A percentile compares a stretch with the other conserved stretches of the same genome.
Conservation (phyloP, 2,888 invertebrate genomes). For the Sarcophaga carnaria region DNA sequence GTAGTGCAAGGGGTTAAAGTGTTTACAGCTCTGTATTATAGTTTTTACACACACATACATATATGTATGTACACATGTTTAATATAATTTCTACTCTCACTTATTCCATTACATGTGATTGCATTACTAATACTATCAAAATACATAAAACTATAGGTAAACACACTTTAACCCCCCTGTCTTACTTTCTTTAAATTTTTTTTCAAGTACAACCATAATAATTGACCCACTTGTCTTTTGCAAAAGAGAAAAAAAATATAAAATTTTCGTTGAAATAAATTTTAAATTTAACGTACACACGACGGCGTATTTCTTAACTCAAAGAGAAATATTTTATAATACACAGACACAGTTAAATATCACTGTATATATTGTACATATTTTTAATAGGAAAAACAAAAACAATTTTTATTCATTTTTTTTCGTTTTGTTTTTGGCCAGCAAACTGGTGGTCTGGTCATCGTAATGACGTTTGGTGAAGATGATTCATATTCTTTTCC, state of each 20-base stretch:
- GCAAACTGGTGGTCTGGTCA: slow-evolving; percentile 52
- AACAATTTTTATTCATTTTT: slow-evolving; percentile 11
- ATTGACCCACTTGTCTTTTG: slow-evolving; percentile 56
- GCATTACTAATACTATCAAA: too few species aligned
- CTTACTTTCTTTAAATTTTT: not conserved
- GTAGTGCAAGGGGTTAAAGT: too few species aligned
- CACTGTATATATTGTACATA: slow-evolving; percentile 13
- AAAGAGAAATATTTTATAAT: slow-evolving; percentile 25
- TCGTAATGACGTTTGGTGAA: slow-evolving; percentile 21
- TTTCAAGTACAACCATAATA: slow-evolving; percentile 24
- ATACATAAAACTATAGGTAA: too few species aligned
- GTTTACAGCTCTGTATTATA: too few species aligned
- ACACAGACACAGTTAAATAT: slow-evolving; percentile 10
- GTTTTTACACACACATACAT: too few species aligned
- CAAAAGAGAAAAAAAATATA: slow-evolving; percentile 2
- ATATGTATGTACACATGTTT: too few species aligned
- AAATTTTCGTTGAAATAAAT: not conserved
- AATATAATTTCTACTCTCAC: too few species aligned
- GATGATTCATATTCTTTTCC: slow-evolving; percentile 62
- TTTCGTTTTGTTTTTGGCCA: slow-evolving; percentile 40
- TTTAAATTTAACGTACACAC: not conserved
- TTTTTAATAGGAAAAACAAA: slow-evolving; percentile 21
- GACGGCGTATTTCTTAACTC: not conserved
- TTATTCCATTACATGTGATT: too few species aligned
- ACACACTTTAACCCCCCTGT: too few species aligned